Evolutionary conservation across 23 tunicate species (phyloP), one percentile per base, ranked within the genome.

Genomic region (Corella eumyota): DNA sequence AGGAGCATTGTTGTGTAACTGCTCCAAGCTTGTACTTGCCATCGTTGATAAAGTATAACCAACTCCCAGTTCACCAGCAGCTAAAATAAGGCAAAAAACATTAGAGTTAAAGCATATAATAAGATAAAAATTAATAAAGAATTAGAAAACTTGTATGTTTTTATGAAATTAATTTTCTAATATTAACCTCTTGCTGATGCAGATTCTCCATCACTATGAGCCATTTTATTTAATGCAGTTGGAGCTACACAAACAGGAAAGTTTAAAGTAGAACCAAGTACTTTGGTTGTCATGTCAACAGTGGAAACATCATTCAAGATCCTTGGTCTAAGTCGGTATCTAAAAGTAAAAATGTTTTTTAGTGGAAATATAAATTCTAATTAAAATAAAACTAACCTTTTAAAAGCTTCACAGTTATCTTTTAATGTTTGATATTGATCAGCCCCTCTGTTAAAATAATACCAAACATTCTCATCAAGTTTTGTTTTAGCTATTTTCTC

Each of bases 151-250:
- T n/a, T n/a, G n/a, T n/a, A n/a, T n/a, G n/a, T n/a, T n/a, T n/a
- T n/a, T 19, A 45, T n/a, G n/a, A n/a, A n/a, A n/a, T n/a, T n/a
- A n/a, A n/a, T n/a, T n/a, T n/a, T n/a, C n/a, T n/a, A 19, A 0
- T 37, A 13, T 36, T 30, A 25, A 79, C 90, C 78, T 51, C 69
- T 75, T 9, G 73, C 82, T 23, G 54, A 73, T 45, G 81, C 82
- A 60, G 72, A 32, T 68, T 83, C 93, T 0, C 93, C 93, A 30
- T 1, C 3, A 3, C 32, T 20, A 24, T 81, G 73, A 29, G 93
- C 93, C 82, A 83, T 61, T 54, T 57, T 75, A 50, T 83, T 75
- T 77, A 83, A 68, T 3, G 93, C 81, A 50, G 93, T 83, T 5
- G 93, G 61, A 25, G 93, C 93, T 4, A 83, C 51, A 54, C 76